Percentiles rank a stretch among this genome's conserved stretches.
phyloP scores from a whole-genome alignment of 2,888 invertebrate genomes.

The Tanypteryx hageni region DNA sequence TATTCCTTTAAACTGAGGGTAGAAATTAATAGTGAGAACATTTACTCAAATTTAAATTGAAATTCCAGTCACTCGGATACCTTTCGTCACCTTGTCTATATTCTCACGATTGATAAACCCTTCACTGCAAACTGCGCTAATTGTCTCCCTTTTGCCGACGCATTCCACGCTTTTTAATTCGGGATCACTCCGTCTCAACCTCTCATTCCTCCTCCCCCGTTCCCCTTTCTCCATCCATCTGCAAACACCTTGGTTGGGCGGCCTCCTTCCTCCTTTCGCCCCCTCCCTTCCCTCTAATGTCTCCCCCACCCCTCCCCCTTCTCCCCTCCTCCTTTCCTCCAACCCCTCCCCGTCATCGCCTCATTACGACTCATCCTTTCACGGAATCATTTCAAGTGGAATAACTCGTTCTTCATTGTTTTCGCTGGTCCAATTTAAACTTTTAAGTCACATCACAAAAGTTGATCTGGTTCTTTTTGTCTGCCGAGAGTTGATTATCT shows the following conservation, averaged over 20 bases:
- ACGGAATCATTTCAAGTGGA: constrained; percentile 53
- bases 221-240: background rate
- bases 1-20: constrained; percentile 5
- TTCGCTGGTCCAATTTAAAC: constrained; percentile 63
- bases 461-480: constrained; percentile 59
- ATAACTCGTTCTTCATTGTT: constrained; percentile 61
- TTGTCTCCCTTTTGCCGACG: background rate
- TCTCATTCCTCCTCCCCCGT: background rate
- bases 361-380: constrained; percentile 57
- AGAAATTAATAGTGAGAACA: constrained; percentile 23
- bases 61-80: background rate
- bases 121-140: background rate
- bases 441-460: constrained; percentile 62
- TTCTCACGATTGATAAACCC: constrained; percentile 21
- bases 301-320: background rate
- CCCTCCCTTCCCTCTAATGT: background rate
- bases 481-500: constrained; percentile 62
- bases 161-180: background rate
- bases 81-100: constrained; percentile 10
- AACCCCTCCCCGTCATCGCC: constrained; percentile 49
- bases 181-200: background rate
- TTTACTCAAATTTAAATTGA: constrained; percentile 19
- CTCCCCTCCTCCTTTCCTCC: background rate
- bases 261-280: too few relatives aligned
- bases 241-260: background rate